Evolutionary conservation across 2,797 vertebrate species (phyloP).

Genomic region (Diceros bicornis): DNA sequence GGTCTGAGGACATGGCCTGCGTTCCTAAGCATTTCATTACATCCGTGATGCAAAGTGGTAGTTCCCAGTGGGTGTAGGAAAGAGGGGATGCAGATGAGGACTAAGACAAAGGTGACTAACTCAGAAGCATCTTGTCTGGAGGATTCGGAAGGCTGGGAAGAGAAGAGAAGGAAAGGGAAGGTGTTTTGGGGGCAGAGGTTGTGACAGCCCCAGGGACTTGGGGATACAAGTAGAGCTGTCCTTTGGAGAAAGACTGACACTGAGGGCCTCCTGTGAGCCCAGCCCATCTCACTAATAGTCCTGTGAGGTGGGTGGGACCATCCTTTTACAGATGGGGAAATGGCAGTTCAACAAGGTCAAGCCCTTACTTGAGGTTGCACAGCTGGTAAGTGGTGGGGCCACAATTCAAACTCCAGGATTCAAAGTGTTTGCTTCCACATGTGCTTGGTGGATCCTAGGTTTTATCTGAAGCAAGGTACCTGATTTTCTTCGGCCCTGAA

Average conservation of each 20-base stretch:
- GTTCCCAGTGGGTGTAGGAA: neutral
- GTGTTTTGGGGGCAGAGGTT: neutral
- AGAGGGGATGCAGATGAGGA: neutral
- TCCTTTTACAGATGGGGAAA: neutral
- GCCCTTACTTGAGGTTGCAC: neutral
- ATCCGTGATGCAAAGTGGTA: neutral
- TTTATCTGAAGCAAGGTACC: neutral
- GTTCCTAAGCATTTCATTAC: neutral
- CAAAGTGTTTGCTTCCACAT: neutral
- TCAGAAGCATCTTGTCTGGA: neutral
- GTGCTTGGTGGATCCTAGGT: neutral
- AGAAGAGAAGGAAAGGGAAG: neutral
- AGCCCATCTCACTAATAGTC: neutral
- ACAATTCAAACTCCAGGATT: neutral
- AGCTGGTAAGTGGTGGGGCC: neutral
- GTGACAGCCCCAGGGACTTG: neutral
- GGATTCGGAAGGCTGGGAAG: neutral
- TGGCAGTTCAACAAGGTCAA: neutral
- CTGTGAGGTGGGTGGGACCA: neutral
- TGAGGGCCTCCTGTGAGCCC: neutral
- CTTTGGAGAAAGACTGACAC: neutral
- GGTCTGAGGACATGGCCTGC: neutral
- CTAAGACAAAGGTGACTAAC: neutral
- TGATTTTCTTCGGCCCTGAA: slow-evolving; percentile 42
- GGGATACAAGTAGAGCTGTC: neutral